phyloP scores from a whole-genome alignment of 2,888 invertebrate species.

The Chouioia cunea region DNA sequence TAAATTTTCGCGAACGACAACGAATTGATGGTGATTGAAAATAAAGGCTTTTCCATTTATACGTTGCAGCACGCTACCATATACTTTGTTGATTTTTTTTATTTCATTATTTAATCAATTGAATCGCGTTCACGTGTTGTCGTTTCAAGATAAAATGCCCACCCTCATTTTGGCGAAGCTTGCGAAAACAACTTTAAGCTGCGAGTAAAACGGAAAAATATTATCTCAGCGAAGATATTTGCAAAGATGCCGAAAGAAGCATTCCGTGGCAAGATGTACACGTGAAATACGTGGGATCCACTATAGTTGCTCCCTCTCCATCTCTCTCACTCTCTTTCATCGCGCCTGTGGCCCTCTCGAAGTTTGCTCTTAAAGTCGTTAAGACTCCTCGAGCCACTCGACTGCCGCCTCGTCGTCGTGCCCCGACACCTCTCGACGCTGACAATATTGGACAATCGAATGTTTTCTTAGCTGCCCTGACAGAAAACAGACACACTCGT shows the following conservation, averaged over 20 bases:
- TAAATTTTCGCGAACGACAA: constrained; percentile 1
- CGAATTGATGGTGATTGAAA: too few species aligned
- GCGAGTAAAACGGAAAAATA: constrained; percentile 14
- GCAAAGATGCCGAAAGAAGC: neutral
- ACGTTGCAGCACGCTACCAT: too few species aligned
- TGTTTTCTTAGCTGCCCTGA: constrained; percentile 19
- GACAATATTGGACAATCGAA: constrained; percentile 36
- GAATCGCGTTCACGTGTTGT: too few species aligned
- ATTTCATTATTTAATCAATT: too few species aligned
- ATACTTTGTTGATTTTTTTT: too few species aligned
- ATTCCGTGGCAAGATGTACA: constrained; percentile 28
- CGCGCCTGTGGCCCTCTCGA: constrained; percentile 32
- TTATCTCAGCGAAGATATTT: constrained; percentile 9
- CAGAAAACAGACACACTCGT: constrained; percentile 21
- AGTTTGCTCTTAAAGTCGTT: constrained; percentile 43
- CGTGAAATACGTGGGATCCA: constrained; percentile 13
- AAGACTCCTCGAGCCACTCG: constrained; percentile 41
- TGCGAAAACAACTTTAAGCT: too few species aligned
- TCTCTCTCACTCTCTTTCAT: constrained; percentile 2
- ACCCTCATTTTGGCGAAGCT: too few species aligned
- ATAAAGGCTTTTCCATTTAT: too few species aligned
- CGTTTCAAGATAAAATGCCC: too few species aligned
- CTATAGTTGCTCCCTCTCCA: too few species aligned
- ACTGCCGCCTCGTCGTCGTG: neutral
- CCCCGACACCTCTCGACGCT: constrained; percentile 9